Evolutionary conservation across 2,888 invertebrate species (phyloP).

Genomic region (Leucoma salicis): DNA sequence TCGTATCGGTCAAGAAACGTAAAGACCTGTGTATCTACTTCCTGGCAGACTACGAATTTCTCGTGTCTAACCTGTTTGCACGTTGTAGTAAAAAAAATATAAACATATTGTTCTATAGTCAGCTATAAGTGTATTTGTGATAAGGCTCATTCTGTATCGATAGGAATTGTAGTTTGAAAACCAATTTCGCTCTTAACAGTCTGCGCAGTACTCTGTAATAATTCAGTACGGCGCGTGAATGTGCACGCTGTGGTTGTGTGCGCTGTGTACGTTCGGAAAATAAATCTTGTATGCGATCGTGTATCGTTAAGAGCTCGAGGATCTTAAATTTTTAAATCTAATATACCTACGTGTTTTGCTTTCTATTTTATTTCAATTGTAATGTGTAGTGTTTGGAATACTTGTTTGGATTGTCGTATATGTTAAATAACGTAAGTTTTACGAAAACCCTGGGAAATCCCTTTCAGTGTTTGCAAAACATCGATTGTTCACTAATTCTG

Average conservation of each 20-base stretch:
- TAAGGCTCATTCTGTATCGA: constrained; percentile 48
- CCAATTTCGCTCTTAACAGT: constrained; percentile 73
- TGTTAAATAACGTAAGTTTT: constrained; percentile 43
- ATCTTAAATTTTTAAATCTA: constrained; percentile 40
- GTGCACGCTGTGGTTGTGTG: constrained; percentile 53
- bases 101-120: constrained; percentile 38
- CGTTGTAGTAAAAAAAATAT: constrained; percentile 44
- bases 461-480: constrained; percentile 49
- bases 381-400: constrained; percentile 35
- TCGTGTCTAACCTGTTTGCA: constrained; percentile 64
- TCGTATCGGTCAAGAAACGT: constrained; percentile 56
- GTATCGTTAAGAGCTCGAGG: constrained; percentile 45
- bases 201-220: constrained; percentile 57
- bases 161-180: constrained; percentile 50
- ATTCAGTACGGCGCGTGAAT: constrained; percentile 74
- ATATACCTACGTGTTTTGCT: constrained; percentile 34
- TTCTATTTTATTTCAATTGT: constrained; percentile 24
- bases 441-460: constrained; percentile 34
- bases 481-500: constrained; percentile 22
- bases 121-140: constrained; percentile 40
- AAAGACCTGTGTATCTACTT: constrained; percentile 52
- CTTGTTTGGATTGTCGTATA: constrained; percentile 44
- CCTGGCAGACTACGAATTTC: constrained; percentile 62
- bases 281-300: constrained; percentile 45
- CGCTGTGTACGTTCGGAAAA: constrained; percentile 32